phyloP scores from a whole-genome alignment of 53 echinoderm and acorn worm genomes.

The Luidia sarsii region DNA sequence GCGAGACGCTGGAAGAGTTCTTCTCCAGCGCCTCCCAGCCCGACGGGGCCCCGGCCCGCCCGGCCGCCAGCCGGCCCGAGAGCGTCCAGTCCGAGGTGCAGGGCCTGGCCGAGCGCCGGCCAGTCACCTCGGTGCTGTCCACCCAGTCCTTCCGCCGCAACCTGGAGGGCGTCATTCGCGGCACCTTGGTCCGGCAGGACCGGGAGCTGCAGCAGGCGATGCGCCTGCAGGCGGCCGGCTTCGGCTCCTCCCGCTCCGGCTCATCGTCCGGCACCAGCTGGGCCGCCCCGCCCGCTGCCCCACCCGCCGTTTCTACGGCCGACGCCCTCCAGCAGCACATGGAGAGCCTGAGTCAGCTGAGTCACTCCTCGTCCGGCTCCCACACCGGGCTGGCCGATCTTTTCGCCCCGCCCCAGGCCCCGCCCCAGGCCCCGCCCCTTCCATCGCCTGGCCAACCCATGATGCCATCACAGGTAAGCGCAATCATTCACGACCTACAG shows the following conservation, averaged over 20 bases:
- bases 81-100: slow-evolving; percentile 46
- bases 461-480: slow-evolving; percentile 28
- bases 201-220: slow-evolving; percentile 74
- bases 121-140: slow-evolving; percentile 73
- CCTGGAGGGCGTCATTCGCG: slow-evolving; percentile 84
- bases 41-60: background rate
- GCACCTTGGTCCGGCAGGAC: slow-evolving; percentile 78
- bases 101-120: slow-evolving; percentile 63
- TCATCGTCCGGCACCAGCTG: too few relatives aligned
- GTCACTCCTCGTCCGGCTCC: slow-evolving; percentile 45
- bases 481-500: too few relatives aligned
- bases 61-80: slow-evolving; percentile 24
- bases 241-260: slow-evolving; percentile 39
- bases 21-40: slow-evolving; percentile 23
- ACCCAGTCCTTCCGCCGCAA: slow-evolving; percentile 70
- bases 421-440: slow-evolving; percentile 5
- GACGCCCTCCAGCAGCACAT: slow-evolving; percentile 44
- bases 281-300: background rate
- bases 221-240: slow-evolving; percentile 73
- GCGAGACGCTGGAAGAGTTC: slow-evolving; percentile 60
- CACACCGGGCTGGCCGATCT: slow-evolving; percentile 14
- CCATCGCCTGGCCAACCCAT: slow-evolving; percentile 8
- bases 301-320: slow-evolving; percentile 12
- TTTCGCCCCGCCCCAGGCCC: slow-evolving; percentile 44
- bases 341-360: slow-evolving; percentile 61